Percentiles rank a stretch among this genome's conserved stretches.
Evolutionary conservation across 2,797 vertebrate species (phyloP).

Genomic region (Emys orbicularis): DNA sequence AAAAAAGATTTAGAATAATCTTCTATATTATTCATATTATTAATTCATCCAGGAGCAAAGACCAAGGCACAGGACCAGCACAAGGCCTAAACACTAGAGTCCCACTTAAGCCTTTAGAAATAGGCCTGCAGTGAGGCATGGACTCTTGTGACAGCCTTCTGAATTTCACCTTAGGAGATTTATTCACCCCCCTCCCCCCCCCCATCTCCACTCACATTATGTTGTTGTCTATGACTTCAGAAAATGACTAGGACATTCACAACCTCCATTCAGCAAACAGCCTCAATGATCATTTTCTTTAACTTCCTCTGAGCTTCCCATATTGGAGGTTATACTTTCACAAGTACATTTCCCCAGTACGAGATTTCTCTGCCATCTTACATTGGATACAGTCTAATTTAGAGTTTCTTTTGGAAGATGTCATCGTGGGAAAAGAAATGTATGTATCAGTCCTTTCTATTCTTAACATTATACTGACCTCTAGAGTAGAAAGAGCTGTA

Average conservation of each 20-base stretch:
- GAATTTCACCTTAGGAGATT: conserved; percentile 60
- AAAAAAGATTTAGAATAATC: conserved; percentile 6
- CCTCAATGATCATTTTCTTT: conserved; percentile 74
- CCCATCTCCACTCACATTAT: conserved; percentile 50
- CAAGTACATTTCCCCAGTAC: conserved; percentile 64
- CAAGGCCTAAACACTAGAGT: conserved; percentile 7
- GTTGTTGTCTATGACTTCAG: conserved; percentile 67
- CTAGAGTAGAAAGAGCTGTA: conserved; percentile 77
- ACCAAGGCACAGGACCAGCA: conserved; percentile 20
- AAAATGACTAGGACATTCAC: conserved; percentile 67
- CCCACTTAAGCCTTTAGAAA: conserved; percentile 60
- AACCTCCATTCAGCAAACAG: conserved; percentile 67
- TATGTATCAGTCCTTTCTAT: conserved; percentile 58
- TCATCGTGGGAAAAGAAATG: conserved; percentile 20
- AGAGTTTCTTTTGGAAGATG: conserved; percentile 64
- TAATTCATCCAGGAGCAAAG: not conserved
- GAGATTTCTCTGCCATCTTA: conserved; percentile 60
- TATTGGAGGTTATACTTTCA: conserved; percentile 71
- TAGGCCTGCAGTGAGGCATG: conserved; percentile 52
- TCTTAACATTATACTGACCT: conserved; percentile 83
- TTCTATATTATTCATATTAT: not conserved
- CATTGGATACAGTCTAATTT: conserved; percentile 45
- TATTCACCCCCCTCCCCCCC: conserved; percentile 48
- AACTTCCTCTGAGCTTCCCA: conserved; percentile 68
- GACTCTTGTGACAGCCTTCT: conserved; percentile 61